A percentile compares a stretch with the other conserved stretches of the same genome.
phyloP scores from a whole-genome alignment of 2,113 vertebrate genomes.

The Elaphurus davidianus region DNA sequence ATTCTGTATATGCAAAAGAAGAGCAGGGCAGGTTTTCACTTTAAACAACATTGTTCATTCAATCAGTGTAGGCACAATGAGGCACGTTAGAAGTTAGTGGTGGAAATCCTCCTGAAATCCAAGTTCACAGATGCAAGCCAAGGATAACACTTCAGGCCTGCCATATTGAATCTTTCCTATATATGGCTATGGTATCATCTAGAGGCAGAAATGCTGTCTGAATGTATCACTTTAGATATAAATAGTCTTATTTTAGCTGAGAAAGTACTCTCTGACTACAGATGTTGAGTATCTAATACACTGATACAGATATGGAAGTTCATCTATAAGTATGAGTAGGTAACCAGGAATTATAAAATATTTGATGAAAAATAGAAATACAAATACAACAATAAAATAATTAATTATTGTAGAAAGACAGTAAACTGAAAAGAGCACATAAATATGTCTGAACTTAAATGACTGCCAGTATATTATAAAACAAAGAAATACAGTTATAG shows the following conservation, averaged over 20 bases:
- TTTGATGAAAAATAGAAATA: background rate
- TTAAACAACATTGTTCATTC: background rate
- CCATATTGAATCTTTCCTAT: background rate
- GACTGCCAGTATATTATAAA: background rate
- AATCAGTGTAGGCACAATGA: background rate
- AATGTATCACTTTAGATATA: background rate
- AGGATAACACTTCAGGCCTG: background rate
- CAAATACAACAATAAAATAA: background rate
- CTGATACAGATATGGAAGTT: background rate
- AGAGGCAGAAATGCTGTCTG: background rate
- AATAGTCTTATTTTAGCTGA: background rate
- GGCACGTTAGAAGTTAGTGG: background rate
- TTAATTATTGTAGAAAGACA: background rate
- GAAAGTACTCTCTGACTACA: background rate
- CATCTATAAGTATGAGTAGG: background rate
- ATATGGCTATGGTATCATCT: background rate
- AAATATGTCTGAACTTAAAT: background rate
- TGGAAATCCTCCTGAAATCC: background rate
- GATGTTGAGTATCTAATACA: background rate
- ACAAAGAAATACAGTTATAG: background rate
- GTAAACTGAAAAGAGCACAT: background rate
- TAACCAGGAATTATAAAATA: background rate
- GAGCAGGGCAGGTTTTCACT: background rate
- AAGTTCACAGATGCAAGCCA: background rate
- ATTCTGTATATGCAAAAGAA: background rate